These are phyloP conservation scores for Steinernema khuongi DNA, from an alignment of 1,140 invertebrate genomes.

Conservation along the genomic window DNA sequence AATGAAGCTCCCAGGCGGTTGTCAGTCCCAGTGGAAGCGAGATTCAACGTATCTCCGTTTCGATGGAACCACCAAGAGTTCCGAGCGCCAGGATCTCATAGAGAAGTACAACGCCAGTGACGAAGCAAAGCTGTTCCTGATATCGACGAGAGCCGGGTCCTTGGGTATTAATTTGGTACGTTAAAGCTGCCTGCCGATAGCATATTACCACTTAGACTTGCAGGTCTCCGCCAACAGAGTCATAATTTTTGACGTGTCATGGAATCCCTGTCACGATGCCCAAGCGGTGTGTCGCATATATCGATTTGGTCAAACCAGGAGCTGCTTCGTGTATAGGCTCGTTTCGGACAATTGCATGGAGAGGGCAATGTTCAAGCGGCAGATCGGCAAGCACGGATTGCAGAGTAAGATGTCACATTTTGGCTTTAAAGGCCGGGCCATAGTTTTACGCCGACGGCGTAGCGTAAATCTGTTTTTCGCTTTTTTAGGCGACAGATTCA, in stretches of 20 bases:
- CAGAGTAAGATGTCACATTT: too few relatives aligned
- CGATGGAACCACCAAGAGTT: constrained; percentile 86
- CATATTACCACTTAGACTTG: too few relatives aligned
- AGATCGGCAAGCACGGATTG: constrained; percentile 93
- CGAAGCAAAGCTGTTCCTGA: constrained; percentile 82
- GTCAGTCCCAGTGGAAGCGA: constrained; percentile 73
- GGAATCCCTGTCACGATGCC: constrained; percentile 99
- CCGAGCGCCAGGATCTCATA: constrained; percentile 89
- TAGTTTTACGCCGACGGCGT: too few relatives aligned
- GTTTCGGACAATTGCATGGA: constrained; percentile 94
- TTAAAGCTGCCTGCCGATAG: too few relatives aligned
- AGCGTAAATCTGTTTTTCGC: too few relatives aligned
- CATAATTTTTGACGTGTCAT: constrained; percentile 93
- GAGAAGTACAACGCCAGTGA: constrained; percentile 87
- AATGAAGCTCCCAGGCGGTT: constrained; percentile 25
- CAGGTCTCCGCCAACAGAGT: constrained; percentile 82
- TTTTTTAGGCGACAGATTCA: too few relatives aligned
- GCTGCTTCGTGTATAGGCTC: constrained; percentile 87
- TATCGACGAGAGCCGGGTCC: constrained; percentile 93
- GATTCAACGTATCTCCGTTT: constrained; percentile 84
- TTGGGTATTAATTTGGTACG: constrained; percentile 88
- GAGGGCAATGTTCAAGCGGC: constrained; percentile 93
- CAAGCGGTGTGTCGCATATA: constrained; percentile 91
- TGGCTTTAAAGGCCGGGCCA: too few relatives aligned
- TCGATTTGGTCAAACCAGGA: constrained; percentile 89